A percentile compares a stretch with the other conserved stretches of the same genome.
phyloP scores from a whole-genome alignment of 2,113 vertebrate genomes.

The Syngnathus typhle region DNA sequence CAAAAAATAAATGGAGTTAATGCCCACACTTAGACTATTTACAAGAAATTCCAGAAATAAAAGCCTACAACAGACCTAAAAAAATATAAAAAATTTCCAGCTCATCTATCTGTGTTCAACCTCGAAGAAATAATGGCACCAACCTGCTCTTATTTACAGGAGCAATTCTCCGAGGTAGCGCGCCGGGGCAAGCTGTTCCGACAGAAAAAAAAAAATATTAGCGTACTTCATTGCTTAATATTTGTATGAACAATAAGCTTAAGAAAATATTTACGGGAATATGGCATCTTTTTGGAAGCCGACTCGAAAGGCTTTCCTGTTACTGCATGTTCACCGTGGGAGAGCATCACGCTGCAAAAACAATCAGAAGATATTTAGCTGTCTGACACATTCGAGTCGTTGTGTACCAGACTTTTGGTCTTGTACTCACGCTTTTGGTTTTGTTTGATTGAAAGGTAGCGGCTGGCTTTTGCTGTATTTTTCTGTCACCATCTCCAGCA shows the following conservation, averaged over 20 bases:
- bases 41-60: background rate
- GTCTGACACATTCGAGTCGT: background rate
- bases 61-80: no score
- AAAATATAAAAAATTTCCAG: no score
- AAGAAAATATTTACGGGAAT: conserved; percentile 43
- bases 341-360: conserved; percentile 48
- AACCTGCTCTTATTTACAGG: conserved; percentile 58
- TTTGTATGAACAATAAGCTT: no score
- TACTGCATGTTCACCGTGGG: conserved; percentile 40
- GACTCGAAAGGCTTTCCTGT: conserved; percentile 52
- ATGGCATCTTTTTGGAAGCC: conserved; percentile 37
- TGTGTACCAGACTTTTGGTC: background rate
- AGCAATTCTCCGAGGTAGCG: conserved; percentile 60
- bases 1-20: background rate
- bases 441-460: conserved; percentile 67
- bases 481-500: conserved; percentile 70
- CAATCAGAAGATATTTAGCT: background rate
- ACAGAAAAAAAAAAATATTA: background rate
- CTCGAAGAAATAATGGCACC: conserved; percentile 1
- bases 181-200: conserved; percentile 48
- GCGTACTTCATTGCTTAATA: background rate
- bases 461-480: conserved; percentile 69
- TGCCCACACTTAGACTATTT: background rate
- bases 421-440: conserved; percentile 61
- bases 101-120: no score